A percentile compares a stretch with the other conserved stretches of the same genome.
These are phyloP conservation scores for Stegostoma tigrinum DNA, from an alignment of 2,113 vertebrate genomes.

Conservation along the genomic window DNA sequence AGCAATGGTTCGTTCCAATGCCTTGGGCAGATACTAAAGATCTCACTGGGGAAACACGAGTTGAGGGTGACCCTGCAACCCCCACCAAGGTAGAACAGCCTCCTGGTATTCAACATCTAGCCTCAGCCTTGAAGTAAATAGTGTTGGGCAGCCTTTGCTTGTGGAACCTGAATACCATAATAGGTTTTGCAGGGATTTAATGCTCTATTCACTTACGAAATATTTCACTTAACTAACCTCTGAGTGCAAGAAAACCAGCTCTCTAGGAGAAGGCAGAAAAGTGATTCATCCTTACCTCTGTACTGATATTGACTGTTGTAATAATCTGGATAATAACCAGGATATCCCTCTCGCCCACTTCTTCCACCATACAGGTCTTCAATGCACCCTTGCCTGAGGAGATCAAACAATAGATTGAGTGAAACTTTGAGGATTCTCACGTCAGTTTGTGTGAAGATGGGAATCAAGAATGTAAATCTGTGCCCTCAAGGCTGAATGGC, in stretches of 20 bases:
- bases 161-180: background rate
- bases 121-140: background rate
- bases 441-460: background rate
- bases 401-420: slow-evolving; percentile 34
- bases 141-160: background rate
- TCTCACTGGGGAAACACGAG: background rate
- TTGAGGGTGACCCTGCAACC: too few relatives aligned
- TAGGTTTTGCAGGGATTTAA: background rate
- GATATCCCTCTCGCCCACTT: slow-evolving; percentile 70
- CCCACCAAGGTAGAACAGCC: background rate
- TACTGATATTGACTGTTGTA: slow-evolving; percentile 68
- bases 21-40: background rate
- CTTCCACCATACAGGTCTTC: slow-evolving; percentile 65
- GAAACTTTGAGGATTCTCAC: too few relatives aligned
- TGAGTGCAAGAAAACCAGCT: background rate
- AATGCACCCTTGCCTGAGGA: slow-evolving; percentile 68
- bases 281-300: slow-evolving; percentile 52
- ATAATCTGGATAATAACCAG: slow-evolving; percentile 74
- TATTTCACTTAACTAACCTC: background rate
- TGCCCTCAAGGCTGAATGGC: background rate
- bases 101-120: background rate
- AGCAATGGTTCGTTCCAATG: background rate
- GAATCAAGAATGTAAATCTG: background rate
- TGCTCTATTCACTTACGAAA: background rate
- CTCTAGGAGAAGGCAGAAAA: background rate